phyloP scores from a whole-genome alignment of 1,140 invertebrate genomes.

The Papilio machaon region DNA sequence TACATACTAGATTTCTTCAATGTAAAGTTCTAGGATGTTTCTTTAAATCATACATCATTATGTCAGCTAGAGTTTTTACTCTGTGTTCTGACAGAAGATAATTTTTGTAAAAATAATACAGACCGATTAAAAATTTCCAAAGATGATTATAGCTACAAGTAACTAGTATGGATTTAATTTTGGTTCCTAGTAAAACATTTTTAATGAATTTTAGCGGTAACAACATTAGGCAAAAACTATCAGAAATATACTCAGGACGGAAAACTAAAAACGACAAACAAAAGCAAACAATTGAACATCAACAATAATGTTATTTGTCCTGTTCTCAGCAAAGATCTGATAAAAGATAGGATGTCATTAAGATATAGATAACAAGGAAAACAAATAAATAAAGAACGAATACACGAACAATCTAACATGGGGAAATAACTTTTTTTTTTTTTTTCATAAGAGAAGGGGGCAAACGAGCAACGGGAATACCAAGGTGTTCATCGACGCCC shows the following conservation, averaged over 20 bases:
- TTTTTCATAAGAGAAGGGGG: no score
- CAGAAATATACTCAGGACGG: not conserved
- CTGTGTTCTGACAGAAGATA: no score
- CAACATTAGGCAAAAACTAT: not conserved
- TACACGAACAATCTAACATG: not conserved
- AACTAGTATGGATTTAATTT: no score
- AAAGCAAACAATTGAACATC: constrained; percentile 1
- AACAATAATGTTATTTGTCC: not conserved
- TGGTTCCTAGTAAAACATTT: no score
- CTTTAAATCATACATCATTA: no score
- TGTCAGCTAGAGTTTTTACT: no score
- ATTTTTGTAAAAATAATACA: no score
- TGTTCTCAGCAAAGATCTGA: constrained; percentile 18
- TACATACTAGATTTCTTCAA: not conserved
- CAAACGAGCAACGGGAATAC: no score
- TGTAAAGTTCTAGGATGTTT: not conserved
- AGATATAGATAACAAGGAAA: constrained; percentile 8
- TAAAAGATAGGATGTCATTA: not conserved
- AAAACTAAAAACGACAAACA: not conserved
- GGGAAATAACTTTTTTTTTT: not conserved
- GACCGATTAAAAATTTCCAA: no score
- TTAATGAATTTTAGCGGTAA: not conserved
- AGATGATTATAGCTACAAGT: no score
- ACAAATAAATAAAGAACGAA: constrained; percentile 13
- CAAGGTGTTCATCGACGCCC: no score